Evolutionary conservation across 2,113 vertebrate species (phyloP), one percentile per base, ranked within the genome.

Genomic region (Mesembrinibis cayennensis): DNA sequence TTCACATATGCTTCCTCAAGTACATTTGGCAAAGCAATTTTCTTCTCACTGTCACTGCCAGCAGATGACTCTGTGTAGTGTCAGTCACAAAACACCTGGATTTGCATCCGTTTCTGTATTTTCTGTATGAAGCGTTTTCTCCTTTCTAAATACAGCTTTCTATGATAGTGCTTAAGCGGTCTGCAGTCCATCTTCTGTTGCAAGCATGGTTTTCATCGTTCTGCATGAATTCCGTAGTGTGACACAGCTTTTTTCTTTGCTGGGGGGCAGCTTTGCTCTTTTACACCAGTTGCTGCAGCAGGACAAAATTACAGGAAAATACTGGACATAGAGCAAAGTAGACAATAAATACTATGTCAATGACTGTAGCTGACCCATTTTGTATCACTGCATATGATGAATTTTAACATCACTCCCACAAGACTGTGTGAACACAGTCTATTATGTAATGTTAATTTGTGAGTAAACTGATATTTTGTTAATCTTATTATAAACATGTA

Each of bases 401-500:
- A 83, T 91, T 96, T 67, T 84, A 91, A 92, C 42, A 52, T 50
- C 47, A 79, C 18, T 74, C 90, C 50, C 5, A 0, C 34, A 71
- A 87, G 47, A 53, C 36, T 21, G 6, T 67, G 56, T 83, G 80
- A 95, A 73, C 50, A 62, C 40, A n/a, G 69, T 87, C 34, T 44
- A 65, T 78, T 95, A 81, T 71, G 62, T 78, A 72, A 81, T 2
- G 3, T 73, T 91, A 93, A 92, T 90, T 88, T 92, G 30, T 71
- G 82, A 84, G 18, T 59, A 91, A 95, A 91, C 65, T 65, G 65
- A 16, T 93, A 84, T 89, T 94, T 97, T 89, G 18, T 70, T 81
- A 83, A 89, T 76, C 38, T 86, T 93, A 47, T 66, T 88, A 87
- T 26, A 72, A 89, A 78, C 74, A 88, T 8, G 27, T 26, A 74